Base-by-base conservation (phyloP, 2,888 invertebrate genomes). In the Patella ulyssiponensis region DNA sequence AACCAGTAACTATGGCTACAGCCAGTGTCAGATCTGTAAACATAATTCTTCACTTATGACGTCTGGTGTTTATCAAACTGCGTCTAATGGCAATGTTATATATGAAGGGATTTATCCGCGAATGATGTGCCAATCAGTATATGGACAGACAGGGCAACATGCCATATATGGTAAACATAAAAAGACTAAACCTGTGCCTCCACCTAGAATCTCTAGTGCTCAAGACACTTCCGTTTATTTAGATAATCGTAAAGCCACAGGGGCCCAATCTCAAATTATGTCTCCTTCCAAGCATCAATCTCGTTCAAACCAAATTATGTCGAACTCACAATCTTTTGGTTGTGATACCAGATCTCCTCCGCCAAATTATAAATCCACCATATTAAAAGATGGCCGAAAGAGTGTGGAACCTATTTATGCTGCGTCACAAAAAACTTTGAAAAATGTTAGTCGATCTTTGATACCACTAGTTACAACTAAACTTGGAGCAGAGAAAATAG, bases 401-500 rank as follows among this genome's bases (percentile, higher is more conserved):
- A 51, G 76, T 70, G 78, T 82, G 51, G 78, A 83, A 77, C 77
- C 81, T 33, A 54, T 73, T 54, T 74, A 79, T 76, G 82, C 81
- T 54, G 79, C 81, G 14, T 73, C 79, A 44, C 79, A 82, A 73
- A 79, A 79, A 73, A 79, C 81, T 20, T 84, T 82, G 69, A 83
- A 82, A 77, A 81, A 83, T 56, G 85, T 87, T 23, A 87, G 84
- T 71, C 81, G 87, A 74, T 88, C 89, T 51, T 84, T 89, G 72
- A 88, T 90, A 74, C 87, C 87, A 14, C 82, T 87, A 58, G 83
- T 91, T 51, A 87, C 88, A 64, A 86, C 88, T 51, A 91, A 91
- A 80, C 84, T 91, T 75, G 87, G 87, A 7, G 85, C 86, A n/a
- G 91, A 91, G 77, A 86, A 84, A 58, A 91, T 91, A 74, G 90